Evolutionary conservation across 2,113 vertebrate genomes (phyloP).

Genomic region (Oncorhynchus mykiss): DNA sequence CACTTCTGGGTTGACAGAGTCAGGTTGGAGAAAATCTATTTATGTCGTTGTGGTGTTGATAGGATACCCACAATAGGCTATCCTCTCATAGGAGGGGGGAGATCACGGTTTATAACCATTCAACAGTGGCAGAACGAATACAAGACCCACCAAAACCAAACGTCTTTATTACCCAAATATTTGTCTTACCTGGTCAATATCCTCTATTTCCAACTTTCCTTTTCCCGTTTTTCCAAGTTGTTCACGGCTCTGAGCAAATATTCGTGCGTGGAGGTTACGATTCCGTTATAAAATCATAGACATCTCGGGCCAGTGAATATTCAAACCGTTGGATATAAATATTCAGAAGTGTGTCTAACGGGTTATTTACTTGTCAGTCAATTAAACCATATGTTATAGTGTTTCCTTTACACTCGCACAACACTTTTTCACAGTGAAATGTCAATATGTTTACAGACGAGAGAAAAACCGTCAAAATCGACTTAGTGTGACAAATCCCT

Average conservation of each 20-base stretch:
- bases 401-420: constrained; percentile 10
- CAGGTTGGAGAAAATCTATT: neutral
- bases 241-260: constrained; percentile 42
- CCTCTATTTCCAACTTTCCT: constrained; percentile 49
- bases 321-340: neutral
- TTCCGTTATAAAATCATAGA: neutral
- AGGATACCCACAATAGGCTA: neutral
- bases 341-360: constrained; percentile 59
- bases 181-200: constrained; percentile 64
- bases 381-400: constrained; percentile 14
- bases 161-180: constrained; percentile 11
- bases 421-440: constrained; percentile 48
- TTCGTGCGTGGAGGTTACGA: constrained; percentile 36
- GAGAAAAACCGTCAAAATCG: constrained; percentile 1
- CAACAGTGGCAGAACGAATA: neutral
- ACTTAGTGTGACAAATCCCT: neutral
- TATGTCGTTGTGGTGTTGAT: neutral
- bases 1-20: neutral
- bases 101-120: neutral
- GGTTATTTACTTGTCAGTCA: constrained; percentile 65
- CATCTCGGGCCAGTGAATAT: constrained; percentile 33
- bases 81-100: too few relatives aligned
- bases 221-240: constrained; percentile 55
- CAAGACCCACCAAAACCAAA: neutral
- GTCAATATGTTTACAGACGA: too few relatives aligned